These are phyloP conservation scores for Gonocerus acuteangulatus DNA, from an alignment of 2,888 invertebrate species.

Conservation along the genomic window DNA sequence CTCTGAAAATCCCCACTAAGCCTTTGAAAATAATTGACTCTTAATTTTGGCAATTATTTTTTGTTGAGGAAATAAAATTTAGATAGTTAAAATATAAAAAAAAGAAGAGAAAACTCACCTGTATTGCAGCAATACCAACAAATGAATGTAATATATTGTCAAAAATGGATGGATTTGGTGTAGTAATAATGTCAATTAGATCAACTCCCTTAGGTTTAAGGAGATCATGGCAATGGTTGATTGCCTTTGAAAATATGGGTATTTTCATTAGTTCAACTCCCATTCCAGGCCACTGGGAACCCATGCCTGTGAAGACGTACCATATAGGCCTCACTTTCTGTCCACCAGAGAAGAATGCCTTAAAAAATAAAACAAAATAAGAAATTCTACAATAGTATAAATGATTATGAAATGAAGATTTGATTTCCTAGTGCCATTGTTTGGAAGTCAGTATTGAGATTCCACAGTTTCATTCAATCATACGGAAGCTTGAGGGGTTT, in stretches of 20 bases:
- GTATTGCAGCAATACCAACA: constrained; percentile 63
- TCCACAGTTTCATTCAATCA: too few species aligned
- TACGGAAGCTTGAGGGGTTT: too few species aligned
- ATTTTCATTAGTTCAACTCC: constrained; percentile 66
- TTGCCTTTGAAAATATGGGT: constrained; percentile 63
- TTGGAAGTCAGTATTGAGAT: too few species aligned
- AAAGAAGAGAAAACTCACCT: too few species aligned
- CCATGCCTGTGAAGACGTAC: constrained; percentile 89
- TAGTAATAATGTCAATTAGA: constrained; percentile 55
- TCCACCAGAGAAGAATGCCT: neutral
- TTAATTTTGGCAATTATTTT: too few species aligned
- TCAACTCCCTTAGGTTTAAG: constrained; percentile 58
- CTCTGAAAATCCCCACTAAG: too few species aligned
- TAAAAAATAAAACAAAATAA: neutral
- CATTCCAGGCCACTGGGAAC: constrained; percentile 83
- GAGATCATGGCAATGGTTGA: constrained; percentile 56
- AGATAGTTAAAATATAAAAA: neutral
- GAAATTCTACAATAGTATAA: neutral
- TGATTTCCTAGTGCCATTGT: too few species aligned
- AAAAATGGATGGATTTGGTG: constrained; percentile 52
- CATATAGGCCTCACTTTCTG: constrained; percentile 56
- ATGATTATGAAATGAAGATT: neutral
- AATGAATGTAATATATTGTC: constrained; percentile 64
- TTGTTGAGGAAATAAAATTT: too few species aligned
- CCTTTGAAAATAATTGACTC: too few species aligned